Percentiles rank a stretch among this genome's conserved stretches.
These are phyloP conservation scores for Xestoiulus laeticollis DNA, from an alignment of 2,888 invertebrate genomes.

Conservation along the genomic window DNA sequence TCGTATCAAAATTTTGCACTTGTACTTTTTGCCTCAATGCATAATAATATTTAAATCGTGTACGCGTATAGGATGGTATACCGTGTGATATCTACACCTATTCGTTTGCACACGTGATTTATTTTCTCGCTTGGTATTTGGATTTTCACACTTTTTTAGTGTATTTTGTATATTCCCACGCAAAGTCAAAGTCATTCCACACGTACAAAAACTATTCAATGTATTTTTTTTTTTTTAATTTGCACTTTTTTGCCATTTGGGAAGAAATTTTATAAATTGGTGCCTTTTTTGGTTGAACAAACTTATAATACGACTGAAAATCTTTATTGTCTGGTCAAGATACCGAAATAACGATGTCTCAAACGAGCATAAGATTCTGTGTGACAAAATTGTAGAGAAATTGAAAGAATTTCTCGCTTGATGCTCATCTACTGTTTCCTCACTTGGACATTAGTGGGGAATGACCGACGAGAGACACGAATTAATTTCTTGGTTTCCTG, in stretches of 20 bases:
- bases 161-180: background rate
- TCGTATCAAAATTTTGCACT: background rate
- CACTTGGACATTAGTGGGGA: background rate
- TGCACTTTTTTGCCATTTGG: background rate
- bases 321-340: background rate
- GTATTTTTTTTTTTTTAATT: too few species aligned
- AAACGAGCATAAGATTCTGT: background rate
- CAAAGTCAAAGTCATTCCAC: background rate
- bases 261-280: background rate
- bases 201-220: background rate
- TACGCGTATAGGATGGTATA: background rate
- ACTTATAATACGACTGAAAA: background rate
- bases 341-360: background rate
- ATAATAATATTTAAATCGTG: background rate
- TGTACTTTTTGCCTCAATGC: background rate
- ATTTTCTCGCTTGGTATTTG: background rate
- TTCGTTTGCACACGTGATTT: background rate
- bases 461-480: conserved; percentile 37
- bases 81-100: background rate
- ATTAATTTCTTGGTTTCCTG: background rate
- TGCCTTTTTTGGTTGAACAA: background rate
- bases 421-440: background rate
- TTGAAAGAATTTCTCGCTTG: conserved; percentile 39
- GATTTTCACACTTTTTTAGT: background rate
- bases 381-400: background rate